These are phyloP conservation scores for Sceloporus tristichus DNA, from an alignment of 2,113 vertebrate genomes.

Conservation along the genomic window DNA sequence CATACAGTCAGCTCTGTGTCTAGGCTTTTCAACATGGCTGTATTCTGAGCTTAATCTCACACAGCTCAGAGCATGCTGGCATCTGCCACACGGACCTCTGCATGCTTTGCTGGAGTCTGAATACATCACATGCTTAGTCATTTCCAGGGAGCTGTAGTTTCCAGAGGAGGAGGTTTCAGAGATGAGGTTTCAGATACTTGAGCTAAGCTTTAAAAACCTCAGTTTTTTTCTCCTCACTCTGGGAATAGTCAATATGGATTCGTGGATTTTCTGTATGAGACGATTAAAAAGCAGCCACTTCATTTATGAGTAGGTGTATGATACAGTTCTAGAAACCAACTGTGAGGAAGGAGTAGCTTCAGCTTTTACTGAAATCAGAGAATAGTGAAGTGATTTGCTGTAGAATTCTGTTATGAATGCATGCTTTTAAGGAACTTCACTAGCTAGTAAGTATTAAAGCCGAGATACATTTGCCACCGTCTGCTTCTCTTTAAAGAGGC, in stretches of 20 bases:
- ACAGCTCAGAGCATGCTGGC: not conserved
- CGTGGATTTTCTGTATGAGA: not conserved
- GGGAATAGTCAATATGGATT: not conserved
- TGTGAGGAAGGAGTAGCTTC: not conserved
- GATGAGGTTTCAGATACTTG: not conserved
- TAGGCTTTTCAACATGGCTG: not conserved
- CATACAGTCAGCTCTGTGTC: not conserved
- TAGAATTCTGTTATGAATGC: not conserved
- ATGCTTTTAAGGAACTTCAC: not conserved
- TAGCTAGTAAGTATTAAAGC: conserved; percentile 13
- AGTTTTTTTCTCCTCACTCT: not conserved
- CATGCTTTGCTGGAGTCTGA: not conserved
- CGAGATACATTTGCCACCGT: not conserved
- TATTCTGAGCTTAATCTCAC: not conserved
- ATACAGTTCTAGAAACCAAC: not conserved
- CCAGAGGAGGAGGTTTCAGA: not conserved
- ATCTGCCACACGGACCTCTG: not conserved
- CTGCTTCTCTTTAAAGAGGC: not conserved
- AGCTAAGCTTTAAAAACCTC: not conserved
- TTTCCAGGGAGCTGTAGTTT: not conserved
- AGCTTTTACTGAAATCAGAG: not conserved
- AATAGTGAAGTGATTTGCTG: not conserved
- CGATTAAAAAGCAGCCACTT: not conserved
- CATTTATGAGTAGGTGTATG: not conserved
- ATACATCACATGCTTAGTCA: not conserved